These are phyloP conservation scores for Drosophila sulfurigaster DNA, from an alignment of 1,140 invertebrate genomes.

Conservation along the genomic window DNA sequence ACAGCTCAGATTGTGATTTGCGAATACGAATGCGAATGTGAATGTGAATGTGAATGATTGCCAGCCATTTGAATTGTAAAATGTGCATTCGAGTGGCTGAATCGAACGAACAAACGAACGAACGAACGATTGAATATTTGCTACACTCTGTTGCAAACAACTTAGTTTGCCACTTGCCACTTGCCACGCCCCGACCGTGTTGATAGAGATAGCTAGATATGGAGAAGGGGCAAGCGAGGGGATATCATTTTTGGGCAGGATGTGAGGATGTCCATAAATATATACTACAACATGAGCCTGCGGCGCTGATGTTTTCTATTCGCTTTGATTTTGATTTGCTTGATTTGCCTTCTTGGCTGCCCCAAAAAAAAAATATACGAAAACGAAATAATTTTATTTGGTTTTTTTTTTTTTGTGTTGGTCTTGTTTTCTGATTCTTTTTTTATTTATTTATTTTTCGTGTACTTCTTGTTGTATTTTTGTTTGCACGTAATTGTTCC, in stretches of 20 bases:
- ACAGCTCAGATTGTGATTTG: conserved; percentile 1
- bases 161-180: conserved; percentile 9
- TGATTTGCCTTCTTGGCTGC: conserved; percentile 59
- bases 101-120: conserved; percentile 2
- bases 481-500: conserved; percentile 63
- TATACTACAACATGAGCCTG: conserved; percentile 42
- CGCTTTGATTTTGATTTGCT: conserved; percentile 69
- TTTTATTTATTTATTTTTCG: background rate
- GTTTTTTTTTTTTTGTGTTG: conserved; percentile 13
- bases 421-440: conserved; percentile 3
- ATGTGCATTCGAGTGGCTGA: conserved; percentile 50
- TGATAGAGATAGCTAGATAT: too few species aligned
- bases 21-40: background rate
- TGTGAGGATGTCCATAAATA: conserved; percentile 40
- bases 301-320: conserved; percentile 49
- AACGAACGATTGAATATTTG: conserved; percentile 30
- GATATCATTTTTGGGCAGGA: background rate
- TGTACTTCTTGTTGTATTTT: conserved; percentile 41
- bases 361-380: conserved; percentile 27
- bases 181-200: background rate
- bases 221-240: background rate
- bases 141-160: conserved; percentile 18
- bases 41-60: conserved; percentile 40
- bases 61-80: conserved; percentile 48
- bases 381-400: conserved; percentile 44